Percentiles rank a stretch among this genome's conserved stretches.
Evolutionary conservation across 37 sponge, comb jelly and placozoan genomes (phyloP).

Genomic region (Halisarca cf. caerulea): DNA sequence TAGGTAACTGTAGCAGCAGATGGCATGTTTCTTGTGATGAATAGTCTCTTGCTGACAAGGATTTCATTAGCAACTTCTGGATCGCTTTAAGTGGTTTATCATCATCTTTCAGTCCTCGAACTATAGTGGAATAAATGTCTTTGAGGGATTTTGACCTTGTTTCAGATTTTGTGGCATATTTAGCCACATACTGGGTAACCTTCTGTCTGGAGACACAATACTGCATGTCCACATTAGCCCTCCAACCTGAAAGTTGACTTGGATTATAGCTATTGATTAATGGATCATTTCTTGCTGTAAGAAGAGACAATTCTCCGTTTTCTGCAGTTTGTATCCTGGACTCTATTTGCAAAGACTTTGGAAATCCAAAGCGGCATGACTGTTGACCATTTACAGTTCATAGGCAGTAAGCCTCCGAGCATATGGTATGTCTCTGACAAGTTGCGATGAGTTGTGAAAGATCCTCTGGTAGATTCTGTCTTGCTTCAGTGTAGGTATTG

Average conservation of each 20-base stretch:
- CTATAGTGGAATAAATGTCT: slow-evolving; percentile 36
- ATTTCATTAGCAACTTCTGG: slow-evolving; percentile 45
- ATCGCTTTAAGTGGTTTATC: slow-evolving; percentile 13
- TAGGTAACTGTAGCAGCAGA: slow-evolving; percentile 45
- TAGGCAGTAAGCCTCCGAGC: slow-evolving; percentile 46
- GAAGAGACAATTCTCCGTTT: not conserved
- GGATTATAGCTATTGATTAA: slow-evolving; percentile 51
- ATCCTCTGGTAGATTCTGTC: slow-evolving; percentile 12
- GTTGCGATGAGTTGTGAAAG: slow-evolving; percentile 48
- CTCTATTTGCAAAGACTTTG: slow-evolving; percentile 36
- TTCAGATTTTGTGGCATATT: slow-evolving; percentile 44
- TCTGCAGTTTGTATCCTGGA: not conserved
- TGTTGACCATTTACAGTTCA: slow-evolving; percentile 28
- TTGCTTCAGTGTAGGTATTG: slow-evolving; percentile 11
- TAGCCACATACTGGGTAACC: slow-evolving; percentile 40
- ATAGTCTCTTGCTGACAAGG: slow-evolving; percentile 22
- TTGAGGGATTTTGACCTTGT: slow-evolving; percentile 39
- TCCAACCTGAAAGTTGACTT: slow-evolving; percentile 49
- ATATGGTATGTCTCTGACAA: slow-evolving; percentile 49
- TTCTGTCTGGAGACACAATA: slow-evolving; percentile 38
- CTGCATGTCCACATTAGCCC: slow-evolving; percentile 66
- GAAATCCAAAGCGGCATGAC: slow-evolving; percentile 45
- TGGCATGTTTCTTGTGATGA: slow-evolving; percentile 63
- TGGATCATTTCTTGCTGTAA: slow-evolving; percentile 48
- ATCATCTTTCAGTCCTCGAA: slow-evolving; percentile 12